Conservation (phyloP, 2,797 vertebrate genomes). For the Miichthys miiuy region DNA sequence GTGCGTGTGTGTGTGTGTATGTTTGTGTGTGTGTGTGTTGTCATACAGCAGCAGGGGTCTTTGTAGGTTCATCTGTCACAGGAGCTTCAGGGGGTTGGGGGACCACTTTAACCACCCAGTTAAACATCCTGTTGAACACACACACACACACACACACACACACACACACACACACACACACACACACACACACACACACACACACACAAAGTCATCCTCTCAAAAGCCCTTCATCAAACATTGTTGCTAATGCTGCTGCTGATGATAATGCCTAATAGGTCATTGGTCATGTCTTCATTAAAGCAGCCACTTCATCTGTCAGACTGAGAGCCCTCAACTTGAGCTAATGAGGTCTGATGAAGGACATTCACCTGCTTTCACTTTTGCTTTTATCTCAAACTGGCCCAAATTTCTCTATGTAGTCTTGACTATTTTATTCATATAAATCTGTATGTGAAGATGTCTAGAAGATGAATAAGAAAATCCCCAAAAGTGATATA, state of each 20-base stretch:
- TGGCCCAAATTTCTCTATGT: neutral
- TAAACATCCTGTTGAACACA: slow-evolving; percentile 85
- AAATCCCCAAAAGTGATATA: neutral
- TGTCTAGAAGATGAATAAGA: neutral
- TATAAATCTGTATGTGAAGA: neutral
- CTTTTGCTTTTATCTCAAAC: neutral
- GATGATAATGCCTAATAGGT: slow-evolving; percentile 14
- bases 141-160: slow-evolving; percentile 22
- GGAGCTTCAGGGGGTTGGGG: slow-evolving; percentile 78
- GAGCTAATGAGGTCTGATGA: slow-evolving; percentile 43
- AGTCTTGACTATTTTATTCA: neutral
- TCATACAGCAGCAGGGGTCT: slow-evolving; percentile 61
- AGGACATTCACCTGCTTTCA: neutral
- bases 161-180: slow-evolving; percentile 29
- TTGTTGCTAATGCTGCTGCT: slow-evolving; percentile 16
- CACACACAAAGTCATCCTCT: slow-evolving; percentile 24
- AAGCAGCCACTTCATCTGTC: slow-evolving; percentile 46
- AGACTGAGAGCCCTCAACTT: slow-evolving; percentile 24
- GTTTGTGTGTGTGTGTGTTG: slow-evolving; percentile 2
- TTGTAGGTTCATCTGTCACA: slow-evolving; percentile 51
- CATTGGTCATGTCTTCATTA: slow-evolving; percentile 9
- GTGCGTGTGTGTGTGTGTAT: slow-evolving; percentile 10
- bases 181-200: slow-evolving; percentile 25
- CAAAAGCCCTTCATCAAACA: slow-evolving; percentile 32
- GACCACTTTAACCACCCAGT: slow-evolving; percentile 88